These are phyloP conservation scores for Semnornis frantzii DNA, from an alignment of 2,113 vertebrate species.

Conservation along the genomic window DNA sequence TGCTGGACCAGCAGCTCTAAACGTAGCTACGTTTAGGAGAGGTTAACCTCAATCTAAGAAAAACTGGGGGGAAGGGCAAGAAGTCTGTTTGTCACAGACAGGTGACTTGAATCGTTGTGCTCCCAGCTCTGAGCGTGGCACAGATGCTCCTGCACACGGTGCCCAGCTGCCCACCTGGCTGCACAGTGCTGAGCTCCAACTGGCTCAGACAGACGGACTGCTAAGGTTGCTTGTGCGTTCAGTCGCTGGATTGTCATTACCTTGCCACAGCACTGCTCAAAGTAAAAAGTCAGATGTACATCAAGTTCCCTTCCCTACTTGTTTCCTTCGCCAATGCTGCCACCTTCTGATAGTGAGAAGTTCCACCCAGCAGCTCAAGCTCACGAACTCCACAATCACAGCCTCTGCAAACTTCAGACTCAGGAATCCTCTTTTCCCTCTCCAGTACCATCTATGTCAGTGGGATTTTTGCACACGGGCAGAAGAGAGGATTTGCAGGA, in stretches of 20 bases:
- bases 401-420: no score
- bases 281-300: neutral
- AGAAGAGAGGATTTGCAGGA: neutral
- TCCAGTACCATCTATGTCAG: neutral
- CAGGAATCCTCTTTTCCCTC: neutral
- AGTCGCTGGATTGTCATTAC: conserved; percentile 26
- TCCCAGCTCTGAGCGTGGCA: neutral
- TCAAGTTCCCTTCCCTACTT: neutral
- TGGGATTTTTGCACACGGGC: neutral
- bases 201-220: neutral
- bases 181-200: conserved; percentile 26
- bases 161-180: neutral
- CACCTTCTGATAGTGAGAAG: conserved; percentile 72
- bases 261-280: conserved; percentile 25
- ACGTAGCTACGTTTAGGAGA: neutral
- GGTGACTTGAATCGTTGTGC: neutral
- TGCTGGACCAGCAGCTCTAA: neutral
- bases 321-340: conserved; percentile 79
- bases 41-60: neutral
- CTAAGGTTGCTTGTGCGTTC: conserved; percentile 9
- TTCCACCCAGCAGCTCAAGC: neutral
- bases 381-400: neutral
- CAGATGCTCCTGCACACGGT: neutral
- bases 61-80: neutral
- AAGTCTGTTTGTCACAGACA: neutral